Conservation (phyloP, 2,888 invertebrate genomes). For the Pyrgus malvae region DNA sequence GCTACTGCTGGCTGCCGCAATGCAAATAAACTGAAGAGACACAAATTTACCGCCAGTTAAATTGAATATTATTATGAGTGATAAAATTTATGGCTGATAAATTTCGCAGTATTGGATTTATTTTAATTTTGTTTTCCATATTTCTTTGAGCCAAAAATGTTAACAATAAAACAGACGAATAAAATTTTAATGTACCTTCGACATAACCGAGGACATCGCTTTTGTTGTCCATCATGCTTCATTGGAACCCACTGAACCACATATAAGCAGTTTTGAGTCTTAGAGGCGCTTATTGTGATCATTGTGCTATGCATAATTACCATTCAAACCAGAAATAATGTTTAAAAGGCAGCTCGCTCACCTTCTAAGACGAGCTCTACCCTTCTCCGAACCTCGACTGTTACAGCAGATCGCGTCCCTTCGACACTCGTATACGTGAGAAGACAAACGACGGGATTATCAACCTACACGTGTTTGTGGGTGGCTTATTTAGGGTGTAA, state of each 20-base stretch:
- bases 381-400: slow-evolving; percentile 48
- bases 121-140: slow-evolving; percentile 14
- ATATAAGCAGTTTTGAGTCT: slow-evolving; percentile 17
- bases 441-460: slow-evolving; percentile 40
- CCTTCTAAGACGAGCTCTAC: slow-evolving; percentile 49
- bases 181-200: too few relatives aligned
- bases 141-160: not conserved
- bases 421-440: slow-evolving; percentile 35
- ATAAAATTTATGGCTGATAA: slow-evolving; percentile 21
- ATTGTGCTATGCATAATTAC: slow-evolving; percentile 61
- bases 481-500: slow-evolving; percentile 37
- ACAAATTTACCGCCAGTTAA: slow-evolving; percentile 9
- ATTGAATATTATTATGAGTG: slow-evolving; percentile 18
- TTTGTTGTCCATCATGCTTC: slow-evolving; percentile 20
- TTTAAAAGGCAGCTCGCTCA: slow-evolving; percentile 47
- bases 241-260: slow-evolving; percentile 22
- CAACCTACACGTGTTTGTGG: slow-evolving; percentile 44
- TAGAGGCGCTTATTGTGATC: slow-evolving; percentile 46
- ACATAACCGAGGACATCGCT: not conserved
- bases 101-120: slow-evolving; percentile 4
- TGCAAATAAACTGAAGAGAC: slow-evolving; percentile 11
- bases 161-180: not conserved
- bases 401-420: slow-evolving; percentile 38
- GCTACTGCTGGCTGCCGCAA: not conserved
- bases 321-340: slow-evolving; percentile 62